Conservation (phyloP, 2,113 vertebrate genomes). For the Erythrolamprus reginae region DNA sequence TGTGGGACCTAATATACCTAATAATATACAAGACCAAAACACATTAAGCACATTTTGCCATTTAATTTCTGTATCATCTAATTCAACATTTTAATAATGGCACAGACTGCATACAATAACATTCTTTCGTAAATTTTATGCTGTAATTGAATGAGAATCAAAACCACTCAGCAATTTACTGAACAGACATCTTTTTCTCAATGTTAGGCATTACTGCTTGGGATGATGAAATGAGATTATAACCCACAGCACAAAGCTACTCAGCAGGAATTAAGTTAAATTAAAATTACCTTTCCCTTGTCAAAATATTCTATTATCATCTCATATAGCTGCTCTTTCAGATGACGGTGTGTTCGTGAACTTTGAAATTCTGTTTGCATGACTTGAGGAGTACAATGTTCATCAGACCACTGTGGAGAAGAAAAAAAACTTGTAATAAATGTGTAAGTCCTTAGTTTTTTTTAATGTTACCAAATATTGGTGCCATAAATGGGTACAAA, state of each 20-base stretch:
- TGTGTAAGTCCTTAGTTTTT: background rate
- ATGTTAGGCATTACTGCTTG: background rate
- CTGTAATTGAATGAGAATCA: background rate
- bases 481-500: background rate
- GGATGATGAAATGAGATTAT: background rate
- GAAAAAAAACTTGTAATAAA: background rate
- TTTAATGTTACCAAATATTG: background rate
- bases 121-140: background rate
- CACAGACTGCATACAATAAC: background rate
- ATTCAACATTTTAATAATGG: background rate
- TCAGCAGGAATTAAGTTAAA: background rate
- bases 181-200: background rate
- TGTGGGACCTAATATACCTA: no score
- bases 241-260: background rate
- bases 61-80: background rate
- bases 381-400: constrained; percentile 84
- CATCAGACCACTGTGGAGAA: constrained; percentile 74
- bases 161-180: background rate
- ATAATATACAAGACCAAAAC: background rate
- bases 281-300: constrained; percentile 87
- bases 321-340: constrained; percentile 89
- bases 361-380: constrained; percentile 82
- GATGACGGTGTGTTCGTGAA: constrained; percentile 88
- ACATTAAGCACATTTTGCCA: background rate
- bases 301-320: constrained; percentile 97